A percentile compares a stretch with the other conserved stretches of the same genome.
Conservation (phyloP, 1,140 invertebrate species). For the Pachyrhynchus sulphureomaculatus region DNA sequence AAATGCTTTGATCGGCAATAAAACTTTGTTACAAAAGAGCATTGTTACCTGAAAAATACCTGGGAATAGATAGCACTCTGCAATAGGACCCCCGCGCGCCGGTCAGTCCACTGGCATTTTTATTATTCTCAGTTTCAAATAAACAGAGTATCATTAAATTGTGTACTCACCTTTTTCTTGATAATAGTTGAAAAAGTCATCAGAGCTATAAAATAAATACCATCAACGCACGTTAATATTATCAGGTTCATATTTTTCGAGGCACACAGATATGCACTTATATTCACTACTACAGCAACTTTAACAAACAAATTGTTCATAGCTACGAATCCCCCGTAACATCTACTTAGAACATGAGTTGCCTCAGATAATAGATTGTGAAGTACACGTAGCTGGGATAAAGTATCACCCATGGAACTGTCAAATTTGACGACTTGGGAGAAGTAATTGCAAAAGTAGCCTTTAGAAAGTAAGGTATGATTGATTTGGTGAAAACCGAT, state of each 20-base stretch:
- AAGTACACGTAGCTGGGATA: conserved; percentile 21
- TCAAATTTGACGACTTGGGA: background rate
- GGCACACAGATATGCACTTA: conserved; percentile 1
- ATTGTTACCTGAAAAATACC: too few relatives aligned
- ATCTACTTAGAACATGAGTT: conserved; percentile 22
- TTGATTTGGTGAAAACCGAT: conserved; percentile 29
- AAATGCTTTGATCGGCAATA: too few relatives aligned
- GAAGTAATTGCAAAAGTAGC: background rate
- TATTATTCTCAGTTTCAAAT: too few relatives aligned
- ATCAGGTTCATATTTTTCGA: background rate
- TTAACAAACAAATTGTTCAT: conserved; percentile 24
- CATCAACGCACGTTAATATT: background rate
- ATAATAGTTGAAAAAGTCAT: background rate
- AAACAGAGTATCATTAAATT: too few relatives aligned
- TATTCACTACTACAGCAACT: background rate
- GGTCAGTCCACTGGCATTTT: too few relatives aligned
- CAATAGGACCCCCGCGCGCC: too few relatives aligned
- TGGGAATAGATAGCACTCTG: too few relatives aligned
- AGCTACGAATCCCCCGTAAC: conserved; percentile 31
- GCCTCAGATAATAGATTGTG: conserved; percentile 26
- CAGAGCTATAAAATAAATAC: background rate
- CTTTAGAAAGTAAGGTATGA: background rate
- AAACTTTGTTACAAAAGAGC: too few relatives aligned
- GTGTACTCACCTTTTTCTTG: background rate
- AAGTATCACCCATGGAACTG: background rate